Evolutionary conservation across 1,140 invertebrate species (phyloP), one percentile per base, ranked within the genome.

Genomic region (Trachymyrmex cornetzi): DNA sequence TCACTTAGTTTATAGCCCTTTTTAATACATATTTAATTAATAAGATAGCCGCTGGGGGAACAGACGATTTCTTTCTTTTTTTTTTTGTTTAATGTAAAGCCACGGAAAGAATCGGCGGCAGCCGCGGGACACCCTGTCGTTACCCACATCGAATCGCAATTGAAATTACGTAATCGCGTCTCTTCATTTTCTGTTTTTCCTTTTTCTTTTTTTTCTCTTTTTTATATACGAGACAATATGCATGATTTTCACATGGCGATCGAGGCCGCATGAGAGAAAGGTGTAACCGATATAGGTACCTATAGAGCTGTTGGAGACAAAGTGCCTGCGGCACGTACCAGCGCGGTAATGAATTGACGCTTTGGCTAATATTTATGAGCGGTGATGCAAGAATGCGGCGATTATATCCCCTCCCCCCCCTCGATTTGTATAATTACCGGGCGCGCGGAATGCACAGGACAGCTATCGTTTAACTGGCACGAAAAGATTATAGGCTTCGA

Each of bases 311-410:
- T n/a, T 11, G 64, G 75, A 67, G 61, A 55, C 63, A 50, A 59
- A 88, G n/a, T 81, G 67, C 74, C 61, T 30, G 34, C 61, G 61
- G 50, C 24, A 59, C 16, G 59, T 79, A 74, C 16, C 38, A 44
- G 53, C 55, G 22, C 66, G 74, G 30, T 84, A 89, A 90, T 87
- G 77, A 85, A 90, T 89, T 64, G 80, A 82, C 85, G 74, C 63
- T 67, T 79, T 77, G 72, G 61, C 53, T 59, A 75, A 55, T 75
- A 74, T 89, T 87, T 87, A 89, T 63, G 85, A 87, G 16, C 81
- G 63, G 34, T 63, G 75, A 66, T 19, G 79, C 50, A 85, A 77
- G 69, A 77, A 75, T 53, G 81, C 67, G 38, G 53, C 61, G 79
- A 87, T 84, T 87, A 82, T 77, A 30, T 6, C 6, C 16, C 4